Conservation (phyloP, 2,113 vertebrate genomes). For the Cercocebus atys region DNA sequence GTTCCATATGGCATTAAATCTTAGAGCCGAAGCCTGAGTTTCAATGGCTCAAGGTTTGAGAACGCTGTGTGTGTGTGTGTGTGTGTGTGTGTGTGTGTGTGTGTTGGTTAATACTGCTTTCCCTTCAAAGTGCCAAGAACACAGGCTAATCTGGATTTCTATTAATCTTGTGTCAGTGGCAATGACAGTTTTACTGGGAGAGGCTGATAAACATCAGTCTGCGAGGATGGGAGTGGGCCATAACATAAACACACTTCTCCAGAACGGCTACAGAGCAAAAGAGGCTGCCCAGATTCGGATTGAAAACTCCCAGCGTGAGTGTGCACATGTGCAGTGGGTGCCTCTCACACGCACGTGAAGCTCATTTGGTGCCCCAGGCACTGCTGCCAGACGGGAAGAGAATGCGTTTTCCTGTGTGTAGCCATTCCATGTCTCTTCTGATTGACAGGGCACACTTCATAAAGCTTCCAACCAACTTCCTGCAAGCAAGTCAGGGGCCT, state of each 20-base stretch:
- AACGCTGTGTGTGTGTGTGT: slow-evolving; percentile 1
- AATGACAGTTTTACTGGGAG: slow-evolving; percentile 86
- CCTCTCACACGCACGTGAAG: not conserved
- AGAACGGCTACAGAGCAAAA: slow-evolving; percentile 74
- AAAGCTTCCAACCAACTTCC: slow-evolving; percentile 82
- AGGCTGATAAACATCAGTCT: slow-evolving; percentile 87
- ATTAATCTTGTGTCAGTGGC: slow-evolving; percentile 83
- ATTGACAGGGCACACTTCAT: slow-evolving; percentile 80
- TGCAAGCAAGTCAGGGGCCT: slow-evolving; percentile 76
- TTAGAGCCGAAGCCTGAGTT: slow-evolving; percentile 62
- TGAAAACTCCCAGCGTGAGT: not conserved
- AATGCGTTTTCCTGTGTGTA: slow-evolving; percentile 71
- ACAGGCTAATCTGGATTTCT: slow-evolving; percentile 84
- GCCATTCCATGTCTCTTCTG: slow-evolving; percentile 65
- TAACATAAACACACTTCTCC: slow-evolving; percentile 83
- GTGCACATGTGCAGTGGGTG: not conserved
- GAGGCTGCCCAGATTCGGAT: slow-evolving; percentile 67
- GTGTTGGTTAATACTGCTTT: slow-evolving; percentile 75
- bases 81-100: slow-evolving; percentile 71
- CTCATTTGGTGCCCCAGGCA: not conserved
- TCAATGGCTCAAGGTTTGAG: slow-evolving; percentile 72
- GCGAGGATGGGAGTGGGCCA: slow-evolving; percentile 82
- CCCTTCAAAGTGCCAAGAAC: slow-evolving; percentile 83
- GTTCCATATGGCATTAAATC: not conserved
- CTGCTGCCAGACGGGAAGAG: slow-evolving; percentile 67